Evolutionary conservation across 2,113 vertebrate species (phyloP).

Genomic region (Origma solitaria): DNA sequence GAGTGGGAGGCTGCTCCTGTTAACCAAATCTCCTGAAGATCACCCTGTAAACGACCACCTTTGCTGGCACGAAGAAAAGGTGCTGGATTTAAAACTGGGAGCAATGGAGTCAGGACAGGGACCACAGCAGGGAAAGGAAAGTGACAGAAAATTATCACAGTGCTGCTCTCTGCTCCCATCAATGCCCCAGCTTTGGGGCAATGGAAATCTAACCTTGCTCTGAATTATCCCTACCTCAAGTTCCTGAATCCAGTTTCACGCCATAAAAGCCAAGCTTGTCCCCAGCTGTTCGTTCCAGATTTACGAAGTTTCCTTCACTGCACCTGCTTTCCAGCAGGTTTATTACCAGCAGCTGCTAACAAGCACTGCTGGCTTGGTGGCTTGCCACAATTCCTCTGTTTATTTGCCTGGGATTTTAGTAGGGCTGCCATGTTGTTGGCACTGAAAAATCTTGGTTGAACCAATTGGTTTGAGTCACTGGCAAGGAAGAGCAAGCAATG

Average conservation of each 20-base stretch:
- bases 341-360: conserved; percentile 39
- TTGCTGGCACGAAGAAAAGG: not conserved
- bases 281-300: not conserved
- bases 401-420: not conserved
- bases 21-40: not conserved
- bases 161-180: not conserved
- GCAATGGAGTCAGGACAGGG: not conserved
- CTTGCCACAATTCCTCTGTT: not conserved
- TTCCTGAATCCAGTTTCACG: not conserved
- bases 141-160: accelerated
- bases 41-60: not conserved
- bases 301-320: not conserved
- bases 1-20: not conserved
- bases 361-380: not conserved
- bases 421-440: not conserved
- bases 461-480: not conserved
- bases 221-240: not conserved
- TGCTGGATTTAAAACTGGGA: not conserved
- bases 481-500: not conserved
- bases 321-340: conserved; percentile 19
- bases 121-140: not conserved
- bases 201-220: not conserved
- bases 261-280: not conserved
- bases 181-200: not conserved
- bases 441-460: not conserved